These are phyloP conservation scores for Ditylenchus weischeri DNA, from an alignment of 2,888 invertebrate genomes.

Conservation along the genomic window DNA sequence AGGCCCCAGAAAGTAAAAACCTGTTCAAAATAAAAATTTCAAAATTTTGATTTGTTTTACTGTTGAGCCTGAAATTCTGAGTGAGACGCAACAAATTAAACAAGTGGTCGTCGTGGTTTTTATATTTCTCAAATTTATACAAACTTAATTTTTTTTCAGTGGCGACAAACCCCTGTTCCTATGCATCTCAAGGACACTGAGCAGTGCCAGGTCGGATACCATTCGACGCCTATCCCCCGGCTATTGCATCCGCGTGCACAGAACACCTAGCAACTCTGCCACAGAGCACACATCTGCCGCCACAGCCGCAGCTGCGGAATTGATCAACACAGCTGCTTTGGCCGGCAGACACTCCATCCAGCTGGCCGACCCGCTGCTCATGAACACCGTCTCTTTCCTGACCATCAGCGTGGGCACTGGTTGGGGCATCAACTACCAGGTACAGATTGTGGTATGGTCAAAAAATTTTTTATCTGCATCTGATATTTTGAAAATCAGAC, in stretches of 20 bases:
- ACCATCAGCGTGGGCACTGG: constrained; percentile 52
- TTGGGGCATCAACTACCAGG: constrained; percentile 55
- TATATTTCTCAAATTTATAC: background rate
- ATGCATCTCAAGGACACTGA: constrained; percentile 43
- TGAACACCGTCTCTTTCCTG: constrained; percentile 30
- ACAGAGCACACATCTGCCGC: constrained; percentile 1
- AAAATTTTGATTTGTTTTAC: too few relatives aligned
- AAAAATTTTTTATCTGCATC: too few relatives aligned
- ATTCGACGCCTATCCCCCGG: constrained; percentile 55
- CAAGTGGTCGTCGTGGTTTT: background rate
- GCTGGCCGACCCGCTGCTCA: constrained; percentile 11
- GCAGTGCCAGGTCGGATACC: constrained; percentile 42
- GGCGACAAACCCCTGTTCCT: constrained; percentile 53
- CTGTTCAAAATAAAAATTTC: too few relatives aligned
- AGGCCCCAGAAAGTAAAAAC: too few relatives aligned
- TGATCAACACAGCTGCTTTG: background rate
- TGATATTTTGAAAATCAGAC: too few relatives aligned
- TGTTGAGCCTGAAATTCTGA: too few relatives aligned
- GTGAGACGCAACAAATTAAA: too few relatives aligned
- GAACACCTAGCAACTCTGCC: constrained; percentile 15
- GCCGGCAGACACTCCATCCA: constrained; percentile 8
- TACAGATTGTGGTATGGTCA: too few relatives aligned
- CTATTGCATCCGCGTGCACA: constrained; percentile 56
- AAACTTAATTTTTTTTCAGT: constrained; percentile 34
- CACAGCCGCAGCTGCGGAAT: constrained; percentile 4